Conservation (phyloP, 2,797 vertebrate species). For the Sebastes miniatus region DNA sequence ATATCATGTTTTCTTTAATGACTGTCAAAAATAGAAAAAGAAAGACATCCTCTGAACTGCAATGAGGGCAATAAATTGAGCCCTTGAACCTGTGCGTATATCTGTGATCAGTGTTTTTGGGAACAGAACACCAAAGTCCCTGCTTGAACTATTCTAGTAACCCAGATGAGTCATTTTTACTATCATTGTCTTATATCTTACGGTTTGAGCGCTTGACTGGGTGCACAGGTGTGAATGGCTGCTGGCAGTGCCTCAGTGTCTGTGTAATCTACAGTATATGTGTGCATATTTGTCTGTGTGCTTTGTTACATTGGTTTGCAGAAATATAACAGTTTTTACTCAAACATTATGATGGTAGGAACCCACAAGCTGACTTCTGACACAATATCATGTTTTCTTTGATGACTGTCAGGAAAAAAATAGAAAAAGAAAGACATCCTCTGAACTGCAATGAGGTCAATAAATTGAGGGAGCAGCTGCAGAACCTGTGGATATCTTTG, state of each 20-base stretch:
- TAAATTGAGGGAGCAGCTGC: too few species aligned
- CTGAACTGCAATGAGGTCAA: too few species aligned
- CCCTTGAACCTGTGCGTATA: background rate
- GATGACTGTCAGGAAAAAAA: too few species aligned
- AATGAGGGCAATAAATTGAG: background rate
- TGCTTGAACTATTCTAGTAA: background rate
- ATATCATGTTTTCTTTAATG: background rate
- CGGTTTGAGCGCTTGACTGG: background rate
- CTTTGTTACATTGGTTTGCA: background rate
- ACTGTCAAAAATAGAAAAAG: accelerated
- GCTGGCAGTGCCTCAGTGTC: background rate
- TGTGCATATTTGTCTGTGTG: background rate
- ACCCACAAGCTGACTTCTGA: background rate
- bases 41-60: background rate
- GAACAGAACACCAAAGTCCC: background rate
- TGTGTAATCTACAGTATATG: background rate
- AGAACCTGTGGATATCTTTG: too few species aligned
- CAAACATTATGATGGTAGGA: background rate
- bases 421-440: too few species aligned
- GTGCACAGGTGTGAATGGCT: background rate
- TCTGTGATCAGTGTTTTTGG: background rate
- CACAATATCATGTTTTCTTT: too few species aligned
- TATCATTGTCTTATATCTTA: too few species aligned
- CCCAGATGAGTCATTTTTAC: background rate
- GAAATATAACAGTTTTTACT: background rate